These are phyloP conservation scores for Drosophila niveifrons DNA, from an alignment of 2,888 invertebrate genomes.

Conservation along the genomic window DNA sequence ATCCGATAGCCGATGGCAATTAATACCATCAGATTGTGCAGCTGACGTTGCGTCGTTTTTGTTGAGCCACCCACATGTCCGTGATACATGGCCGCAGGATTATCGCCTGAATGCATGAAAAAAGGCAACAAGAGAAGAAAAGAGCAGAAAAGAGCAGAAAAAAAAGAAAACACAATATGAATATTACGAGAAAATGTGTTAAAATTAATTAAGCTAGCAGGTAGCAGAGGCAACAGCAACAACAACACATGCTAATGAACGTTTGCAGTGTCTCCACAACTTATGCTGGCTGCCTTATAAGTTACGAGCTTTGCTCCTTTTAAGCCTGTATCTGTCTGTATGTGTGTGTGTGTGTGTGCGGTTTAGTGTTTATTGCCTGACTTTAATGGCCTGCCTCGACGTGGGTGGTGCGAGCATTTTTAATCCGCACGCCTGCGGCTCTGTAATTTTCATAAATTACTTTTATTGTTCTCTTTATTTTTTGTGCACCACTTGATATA, in stretches of 20 bases:
- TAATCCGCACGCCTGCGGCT: slow-evolving; percentile 80
- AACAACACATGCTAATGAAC: slow-evolving; percentile 73
- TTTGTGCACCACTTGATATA: slow-evolving; percentile 63
- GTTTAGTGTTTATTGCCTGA: slow-evolving; percentile 73
- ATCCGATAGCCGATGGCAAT: slow-evolving; percentile 83
- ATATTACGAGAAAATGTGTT: slow-evolving; percentile 63
- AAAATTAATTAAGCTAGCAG: slow-evolving; percentile 69
- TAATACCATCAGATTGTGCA: slow-evolving; percentile 80
- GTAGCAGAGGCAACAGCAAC: slow-evolving; percentile 20
- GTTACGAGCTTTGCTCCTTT: slow-evolving; percentile 56
- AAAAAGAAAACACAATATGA: slow-evolving; percentile 41
- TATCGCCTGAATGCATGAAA: slow-evolving; percentile 88
- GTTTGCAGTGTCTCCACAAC: slow-evolving; percentile 55
- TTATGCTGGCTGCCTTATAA: slow-evolving; percentile 66
- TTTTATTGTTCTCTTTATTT: slow-evolving; percentile 73
- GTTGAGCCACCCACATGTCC: slow-evolving; percentile 85
- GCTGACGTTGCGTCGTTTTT: slow-evolving; percentile 85
- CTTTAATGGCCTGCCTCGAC: slow-evolving; percentile 48
- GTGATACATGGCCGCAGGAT: slow-evolving; percentile 92
- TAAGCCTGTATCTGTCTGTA: slow-evolving; percentile 5
- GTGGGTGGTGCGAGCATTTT: slow-evolving; percentile 56
- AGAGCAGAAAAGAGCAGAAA: no score
- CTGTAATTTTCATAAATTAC: slow-evolving; percentile 84
- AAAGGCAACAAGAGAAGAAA: slow-evolving; percentile 37
- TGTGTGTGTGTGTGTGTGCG: slow-evolving; percentile 43